Evolutionary conservation across 2,888 invertebrate species (phyloP).

Genomic region (Cenopis cana): DNA sequence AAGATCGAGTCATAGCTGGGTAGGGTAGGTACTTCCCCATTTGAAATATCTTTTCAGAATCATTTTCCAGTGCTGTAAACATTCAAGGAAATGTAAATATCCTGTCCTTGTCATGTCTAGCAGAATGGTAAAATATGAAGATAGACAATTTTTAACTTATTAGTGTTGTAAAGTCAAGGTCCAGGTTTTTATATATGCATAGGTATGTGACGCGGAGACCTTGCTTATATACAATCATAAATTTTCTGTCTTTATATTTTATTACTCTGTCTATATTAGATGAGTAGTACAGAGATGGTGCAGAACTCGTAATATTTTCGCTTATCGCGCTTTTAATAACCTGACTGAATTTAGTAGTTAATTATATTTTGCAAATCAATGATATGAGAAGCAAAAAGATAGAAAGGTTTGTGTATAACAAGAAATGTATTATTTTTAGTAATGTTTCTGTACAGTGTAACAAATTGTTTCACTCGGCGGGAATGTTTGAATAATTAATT

Average conservation of each 20-base stretch:
- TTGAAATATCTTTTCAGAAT: neutral
- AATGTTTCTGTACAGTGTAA: neutral
- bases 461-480: neutral
- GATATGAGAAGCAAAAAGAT: conserved; percentile 16
- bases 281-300: conserved; percentile 41
- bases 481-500: no score
- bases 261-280: neutral
- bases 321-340: conserved; percentile 63
- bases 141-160: neutral
- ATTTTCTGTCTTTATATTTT: no score
- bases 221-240: neutral
- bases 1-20: neutral
- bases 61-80: neutral
- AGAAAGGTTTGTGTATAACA: neutral
- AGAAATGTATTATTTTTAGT: neutral
- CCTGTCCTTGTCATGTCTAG: neutral
- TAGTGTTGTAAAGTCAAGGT: neutral
- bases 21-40: neutral
- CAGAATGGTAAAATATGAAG: neutral
- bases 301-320: conserved; percentile 38
- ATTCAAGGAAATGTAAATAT: neutral
- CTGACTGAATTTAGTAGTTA: conserved; percentile 76
- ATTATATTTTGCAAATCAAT: conserved; percentile 55
- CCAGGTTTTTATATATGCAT: neutral
- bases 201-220: neutral